Conservation (phyloP, 2,797 vertebrate species). For the Emys orbicularis region DNA sequence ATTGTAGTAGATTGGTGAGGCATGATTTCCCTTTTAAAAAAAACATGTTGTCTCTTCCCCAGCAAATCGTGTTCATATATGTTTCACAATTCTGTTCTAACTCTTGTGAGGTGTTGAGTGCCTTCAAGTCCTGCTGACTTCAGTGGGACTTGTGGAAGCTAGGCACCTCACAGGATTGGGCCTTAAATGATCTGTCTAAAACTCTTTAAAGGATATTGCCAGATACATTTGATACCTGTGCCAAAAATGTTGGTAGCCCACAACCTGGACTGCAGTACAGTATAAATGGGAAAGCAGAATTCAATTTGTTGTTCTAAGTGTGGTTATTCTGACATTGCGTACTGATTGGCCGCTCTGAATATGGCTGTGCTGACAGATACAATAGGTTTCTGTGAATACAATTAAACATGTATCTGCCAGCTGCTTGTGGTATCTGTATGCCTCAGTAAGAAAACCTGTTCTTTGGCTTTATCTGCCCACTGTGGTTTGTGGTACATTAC, state of each 20-base stretch:
- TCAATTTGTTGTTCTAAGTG: conserved; percentile 39
- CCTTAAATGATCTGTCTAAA: background rate
- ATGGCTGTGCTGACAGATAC: conserved; percentile 54
- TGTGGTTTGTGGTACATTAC: conserved; percentile 78
- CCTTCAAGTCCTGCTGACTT: background rate
- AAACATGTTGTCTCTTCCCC: too few relatives aligned
- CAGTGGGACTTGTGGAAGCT: background rate
- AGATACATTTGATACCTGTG: background rate
- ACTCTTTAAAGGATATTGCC: conserved; percentile 7
- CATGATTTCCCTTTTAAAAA: too few relatives aligned
- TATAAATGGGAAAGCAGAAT: background rate
- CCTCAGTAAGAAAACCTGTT: conserved; percentile 78
- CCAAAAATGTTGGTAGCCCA: background rate
- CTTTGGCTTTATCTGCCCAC: conserved; percentile 66
- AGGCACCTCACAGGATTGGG: background rate
- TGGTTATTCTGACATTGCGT: conserved; percentile 37
- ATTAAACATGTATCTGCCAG: conserved; percentile 78
- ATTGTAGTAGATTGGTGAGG: too few relatives aligned
- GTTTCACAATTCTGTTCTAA: too few relatives aligned
- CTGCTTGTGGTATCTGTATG: conserved; percentile 80
- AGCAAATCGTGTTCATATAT: too few relatives aligned
- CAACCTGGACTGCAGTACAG: background rate
- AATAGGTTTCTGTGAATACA: conserved; percentile 78
- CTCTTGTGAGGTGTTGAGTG: background rate
- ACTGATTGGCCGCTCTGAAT: conserved; percentile 39